A percentile compares a stretch with the other conserved stretches of the same genome.
phyloP scores from a whole-genome alignment of 2,888 invertebrate genomes.

The Myathropa florea region DNA sequence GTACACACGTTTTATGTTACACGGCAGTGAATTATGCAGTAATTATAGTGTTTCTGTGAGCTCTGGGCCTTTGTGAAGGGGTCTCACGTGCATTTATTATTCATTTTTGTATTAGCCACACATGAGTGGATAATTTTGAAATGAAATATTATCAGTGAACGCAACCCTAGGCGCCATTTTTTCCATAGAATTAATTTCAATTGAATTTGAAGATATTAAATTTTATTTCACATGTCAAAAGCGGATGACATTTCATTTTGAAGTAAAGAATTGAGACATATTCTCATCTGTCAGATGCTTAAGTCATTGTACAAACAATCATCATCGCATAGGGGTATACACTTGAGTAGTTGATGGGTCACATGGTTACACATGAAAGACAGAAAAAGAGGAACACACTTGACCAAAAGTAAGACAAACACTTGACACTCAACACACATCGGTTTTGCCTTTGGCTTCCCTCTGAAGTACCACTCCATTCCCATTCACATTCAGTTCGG shows the following conservation, averaged over 20 bases:
- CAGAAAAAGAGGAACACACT: conserved; percentile 32
- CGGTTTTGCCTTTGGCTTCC: neutral
- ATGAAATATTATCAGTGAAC: conserved; percentile 22
- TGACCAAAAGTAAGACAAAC: conserved; percentile 51
- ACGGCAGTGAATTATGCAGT: conserved; percentile 33
- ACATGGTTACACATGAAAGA: neutral
- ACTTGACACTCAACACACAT: conserved; percentile 33
- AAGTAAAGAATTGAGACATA: conserved; percentile 49
- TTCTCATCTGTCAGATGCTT: conserved; percentile 44
- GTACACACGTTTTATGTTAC: neutral
- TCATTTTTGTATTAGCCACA: conserved; percentile 14
- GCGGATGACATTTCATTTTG: neutral
- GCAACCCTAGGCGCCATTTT: conserved; percentile 51
- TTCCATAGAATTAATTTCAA: neutral
- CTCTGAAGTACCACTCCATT: conserved; percentile 15
- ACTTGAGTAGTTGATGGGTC: neutral
- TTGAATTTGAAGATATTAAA: conserved; percentile 1
- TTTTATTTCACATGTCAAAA: conserved; percentile 19
- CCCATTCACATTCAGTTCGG: conserved; percentile 3
- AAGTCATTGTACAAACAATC: conserved; percentile 35
- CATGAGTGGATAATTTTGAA: conserved; percentile 8
- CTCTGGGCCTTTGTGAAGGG: conserved; percentile 23
- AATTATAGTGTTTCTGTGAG: conserved; percentile 43
- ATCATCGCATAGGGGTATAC: neutral
- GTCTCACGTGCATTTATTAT: conserved; percentile 60